These are phyloP conservation scores for Euwallacea similis DNA, from an alignment of 1,140 invertebrate species.

Conservation along the genomic window DNA sequence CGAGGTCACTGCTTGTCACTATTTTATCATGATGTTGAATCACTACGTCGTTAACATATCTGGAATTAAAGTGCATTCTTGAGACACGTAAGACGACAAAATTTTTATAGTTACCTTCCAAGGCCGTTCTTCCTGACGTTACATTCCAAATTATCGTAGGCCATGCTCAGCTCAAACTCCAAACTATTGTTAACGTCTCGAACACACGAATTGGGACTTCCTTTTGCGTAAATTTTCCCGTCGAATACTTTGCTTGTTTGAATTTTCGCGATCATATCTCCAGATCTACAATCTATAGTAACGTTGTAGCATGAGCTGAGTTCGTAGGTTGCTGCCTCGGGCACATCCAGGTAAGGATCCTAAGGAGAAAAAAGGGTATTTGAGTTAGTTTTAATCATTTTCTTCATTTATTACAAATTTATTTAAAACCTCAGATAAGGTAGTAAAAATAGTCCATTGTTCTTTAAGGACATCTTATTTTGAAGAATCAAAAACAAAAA, in stretches of 20 bases:
- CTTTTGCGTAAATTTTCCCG: constrained; percentile 92
- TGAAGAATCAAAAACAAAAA: not conserved
- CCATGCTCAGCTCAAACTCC: constrained; percentile 86
- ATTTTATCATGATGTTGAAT: constrained; percentile 95
- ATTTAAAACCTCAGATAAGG: too few species aligned
- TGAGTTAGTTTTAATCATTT: too few species aligned
- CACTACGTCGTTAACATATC: constrained; percentile 84
- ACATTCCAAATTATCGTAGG: constrained; percentile 89
- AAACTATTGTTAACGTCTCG: constrained; percentile 81
- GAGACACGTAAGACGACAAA: not conserved
- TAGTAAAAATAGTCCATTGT: too few species aligned
- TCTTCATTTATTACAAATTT: not conserved
- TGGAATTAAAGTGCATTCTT: not conserved
- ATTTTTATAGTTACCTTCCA: constrained; percentile 57
- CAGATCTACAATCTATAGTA: constrained; percentile 86
- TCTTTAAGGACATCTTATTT: not conserved
- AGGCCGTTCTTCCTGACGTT: constrained; percentile 84
- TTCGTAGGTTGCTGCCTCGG: constrained; percentile 88
- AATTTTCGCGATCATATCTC: constrained; percentile 90
- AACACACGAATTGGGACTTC: constrained; percentile 88
- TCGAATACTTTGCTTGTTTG: constrained; percentile 90
- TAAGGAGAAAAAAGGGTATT: constrained; percentile 50
- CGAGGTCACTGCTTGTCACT: constrained; percentile 90
- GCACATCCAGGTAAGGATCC: constrained; percentile 87
- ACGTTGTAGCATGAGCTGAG: constrained; percentile 93